phyloP scores from a whole-genome alignment of 2,888 invertebrate species.

The Aphrophora alni region DNA sequence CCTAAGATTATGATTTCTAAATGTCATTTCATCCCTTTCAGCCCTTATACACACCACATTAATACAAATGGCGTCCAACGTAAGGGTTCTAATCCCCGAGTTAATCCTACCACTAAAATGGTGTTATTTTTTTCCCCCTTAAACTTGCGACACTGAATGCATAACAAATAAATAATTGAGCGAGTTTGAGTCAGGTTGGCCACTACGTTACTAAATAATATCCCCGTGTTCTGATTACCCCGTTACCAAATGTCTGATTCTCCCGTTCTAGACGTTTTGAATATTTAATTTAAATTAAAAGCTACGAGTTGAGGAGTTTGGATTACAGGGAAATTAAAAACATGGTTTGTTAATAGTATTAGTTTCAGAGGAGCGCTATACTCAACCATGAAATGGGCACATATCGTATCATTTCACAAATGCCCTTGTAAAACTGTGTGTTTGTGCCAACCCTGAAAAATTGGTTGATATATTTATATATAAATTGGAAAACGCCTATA shows the following conservation, averaged over 20 bases:
- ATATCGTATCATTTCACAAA: too few species aligned
- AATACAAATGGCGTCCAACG: neutral
- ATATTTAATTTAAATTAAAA: conserved; percentile 6
- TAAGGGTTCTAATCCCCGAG: conserved; percentile 2
- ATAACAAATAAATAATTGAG: neutral
- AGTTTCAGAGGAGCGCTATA: too few species aligned
- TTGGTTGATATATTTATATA: too few species aligned
- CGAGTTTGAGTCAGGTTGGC: neutral
- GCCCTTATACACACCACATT: neutral
- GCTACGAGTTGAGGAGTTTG: neutral
- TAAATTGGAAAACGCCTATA: too few species aligned
- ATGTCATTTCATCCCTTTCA: neutral
- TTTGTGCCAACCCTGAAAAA: too few species aligned
- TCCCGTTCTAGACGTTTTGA: neutral
- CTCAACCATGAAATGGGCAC: too few species aligned
- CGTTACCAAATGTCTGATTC: neutral
- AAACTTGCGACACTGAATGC: conserved; percentile 1
- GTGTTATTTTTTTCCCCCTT: neutral
- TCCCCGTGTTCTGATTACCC: neutral
- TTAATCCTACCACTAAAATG: conserved; percentile 1
- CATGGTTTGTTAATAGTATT: too few species aligned
- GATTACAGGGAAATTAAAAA: too few species aligned
- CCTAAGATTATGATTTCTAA: neutral
- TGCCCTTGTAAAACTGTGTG: too few species aligned
- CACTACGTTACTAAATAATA: neutral